These are phyloP conservation scores for Aphidoletes aphidimyza DNA, from an alignment of 2,888 invertebrate species.

Conservation along the genomic window DNA sequence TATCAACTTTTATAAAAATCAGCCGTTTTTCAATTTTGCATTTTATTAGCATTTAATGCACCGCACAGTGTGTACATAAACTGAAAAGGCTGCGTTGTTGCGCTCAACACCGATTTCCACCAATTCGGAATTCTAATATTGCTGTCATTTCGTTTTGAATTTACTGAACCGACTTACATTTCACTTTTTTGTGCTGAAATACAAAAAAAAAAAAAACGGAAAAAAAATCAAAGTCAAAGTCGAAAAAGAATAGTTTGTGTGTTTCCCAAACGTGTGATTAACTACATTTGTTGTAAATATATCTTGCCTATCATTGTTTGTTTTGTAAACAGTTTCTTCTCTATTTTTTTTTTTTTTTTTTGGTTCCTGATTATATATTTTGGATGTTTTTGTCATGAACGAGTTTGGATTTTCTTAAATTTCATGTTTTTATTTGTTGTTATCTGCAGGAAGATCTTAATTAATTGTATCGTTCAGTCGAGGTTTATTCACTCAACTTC, in stretches of 20 bases:
- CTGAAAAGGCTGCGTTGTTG: too few species aligned
- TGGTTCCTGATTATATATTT: neutral
- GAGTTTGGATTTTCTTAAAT: neutral
- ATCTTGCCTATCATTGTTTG: neutral
- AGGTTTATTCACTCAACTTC: too few species aligned
- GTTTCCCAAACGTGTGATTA: neutral
- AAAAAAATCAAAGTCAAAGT: neutral
- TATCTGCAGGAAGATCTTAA: too few species aligned
- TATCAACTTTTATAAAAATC: constrained; percentile 24
- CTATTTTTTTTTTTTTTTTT: neutral
- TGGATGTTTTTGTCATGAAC: neutral
- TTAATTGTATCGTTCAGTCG: too few species aligned
- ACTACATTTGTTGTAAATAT: neutral
- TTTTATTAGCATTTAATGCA: constrained; percentile 26
- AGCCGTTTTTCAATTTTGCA: constrained; percentile 12
- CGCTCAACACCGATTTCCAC: too few species aligned
- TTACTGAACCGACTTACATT: neutral
- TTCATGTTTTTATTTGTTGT: neutral
- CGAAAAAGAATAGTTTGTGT: neutral
- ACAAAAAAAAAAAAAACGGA: too few species aligned
- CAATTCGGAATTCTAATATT: neutral
- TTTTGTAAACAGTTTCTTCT: neutral
- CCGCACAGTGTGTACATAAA: neutral
- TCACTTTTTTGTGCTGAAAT: neutral
- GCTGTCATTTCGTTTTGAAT: neutral